Evolutionary conservation across 2,797 vertebrate species (phyloP), one percentile per base, ranked within the genome.

Genomic region (Knipowitschia caucasica): DNA sequence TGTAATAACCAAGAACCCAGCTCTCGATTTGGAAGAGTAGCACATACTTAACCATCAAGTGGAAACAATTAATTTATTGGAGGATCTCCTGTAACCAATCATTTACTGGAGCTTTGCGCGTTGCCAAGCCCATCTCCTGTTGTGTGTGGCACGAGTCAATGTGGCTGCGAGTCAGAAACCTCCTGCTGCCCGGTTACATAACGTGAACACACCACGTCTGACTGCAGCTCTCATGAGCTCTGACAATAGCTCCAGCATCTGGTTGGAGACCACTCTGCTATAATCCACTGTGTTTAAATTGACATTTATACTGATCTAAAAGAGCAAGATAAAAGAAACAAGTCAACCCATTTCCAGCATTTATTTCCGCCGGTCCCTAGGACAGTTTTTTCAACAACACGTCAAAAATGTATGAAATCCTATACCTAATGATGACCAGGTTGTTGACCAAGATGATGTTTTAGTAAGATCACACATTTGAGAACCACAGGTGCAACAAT

Each of bases 21-120:
- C 90, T 88, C 89, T 91, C 88, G 86, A 91, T 92, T 91, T 91
- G 89, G 88, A 83, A 88, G 89, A 91, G 89, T 88, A 91, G 85
- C 88, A 89, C 89, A 90, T 91, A 89, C 89, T 91, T 92, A 88
- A 89, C 86, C 85, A 91, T 87, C 73, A 86, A 90, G 90, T 87
- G 91, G 90, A 91, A 90, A 90, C 90, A 89, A 90, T 92, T 91
- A 89, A 90, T 91, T 91, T 89, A 88, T 89, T 88, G 86, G 87
- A 90, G 87, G 85, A 89, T 90, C 88, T 87, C 85, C 83, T 82
- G 84, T 84, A 90, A 88, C 88, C 89, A 90, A 88, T 90, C 82
- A 82, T 86, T 85, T 83, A 84, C 81, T 64, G 80, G 77, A 72
- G 65, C 75, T 80, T 71, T 69, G 78, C 65, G 69, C 61, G 79